Conservation (phyloP, 2,797 vertebrate genomes). For the Sparidentex hasta region DNA sequence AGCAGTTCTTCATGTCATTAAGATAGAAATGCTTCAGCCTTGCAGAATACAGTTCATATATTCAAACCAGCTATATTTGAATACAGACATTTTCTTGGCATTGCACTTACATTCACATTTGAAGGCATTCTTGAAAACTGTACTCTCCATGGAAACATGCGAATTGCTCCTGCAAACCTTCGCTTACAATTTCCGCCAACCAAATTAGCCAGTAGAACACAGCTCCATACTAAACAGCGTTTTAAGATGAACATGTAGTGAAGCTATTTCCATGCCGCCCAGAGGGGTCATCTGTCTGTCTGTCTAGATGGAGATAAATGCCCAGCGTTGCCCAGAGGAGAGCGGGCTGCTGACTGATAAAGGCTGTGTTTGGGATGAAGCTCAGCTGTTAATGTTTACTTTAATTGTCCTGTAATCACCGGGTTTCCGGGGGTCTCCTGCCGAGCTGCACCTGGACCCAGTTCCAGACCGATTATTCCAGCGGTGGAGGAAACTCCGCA, state of each 20-base stretch:
- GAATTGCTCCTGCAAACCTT: not conserved
- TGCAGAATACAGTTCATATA: not conserved
- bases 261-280: conserved; percentile 54
- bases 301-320: conserved; percentile 75
- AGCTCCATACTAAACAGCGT: conserved; percentile 14
- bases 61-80: not conserved
- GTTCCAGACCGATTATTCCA: conserved; percentile 41
- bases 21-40: not conserved
- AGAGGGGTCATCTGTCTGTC: conserved; percentile 51
- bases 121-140: conserved; percentile 4
- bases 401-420: conserved; percentile 78
- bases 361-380: conserved; percentile 63
- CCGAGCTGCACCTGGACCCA: conserved; percentile 74
- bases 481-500: conserved; percentile 21
- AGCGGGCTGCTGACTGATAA: conserved; percentile 58
- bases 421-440: conserved; percentile 54
- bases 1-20: not conserved
- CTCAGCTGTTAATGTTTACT: conserved; percentile 78
- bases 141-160: conserved; percentile 3
- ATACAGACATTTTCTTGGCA: not conserved
- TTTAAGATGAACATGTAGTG: conserved; percentile 46
- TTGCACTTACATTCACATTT: not conserved
- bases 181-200: conserved; percentile 28
- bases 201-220: conserved; percentile 13
- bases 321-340: conserved; percentile 45